Evolutionary conservation across 53 echinoderm and acorn worm genomes (phyloP), one percentile per base, ranked within the genome.

Genomic region (Astropecten irregularis): DNA sequence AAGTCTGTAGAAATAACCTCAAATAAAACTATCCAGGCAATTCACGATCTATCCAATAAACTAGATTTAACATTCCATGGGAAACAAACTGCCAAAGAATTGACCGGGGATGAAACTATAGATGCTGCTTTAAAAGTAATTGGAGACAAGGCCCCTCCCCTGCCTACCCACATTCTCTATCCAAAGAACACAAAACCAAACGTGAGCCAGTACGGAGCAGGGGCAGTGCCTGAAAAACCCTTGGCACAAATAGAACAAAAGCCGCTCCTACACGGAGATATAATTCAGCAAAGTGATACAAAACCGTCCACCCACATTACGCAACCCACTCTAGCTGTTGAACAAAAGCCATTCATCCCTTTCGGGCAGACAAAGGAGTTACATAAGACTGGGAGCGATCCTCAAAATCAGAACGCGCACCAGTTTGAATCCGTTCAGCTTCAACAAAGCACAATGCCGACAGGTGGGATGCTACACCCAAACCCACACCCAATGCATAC

Each of bases 101-200:
- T 21, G 5, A 54, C 54, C 22, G 54, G 54, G 54, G 54, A 54
- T n/a, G 16, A 16, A 54, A 54, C 22, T 16, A 54, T 54, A 54
- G 18, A 54, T n/a, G 54, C 54, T 4, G 16, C 64, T 54, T 18
- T 54, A 4, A 54, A 54, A n/a, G 54, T 54, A 54, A 54, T 54
- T 21, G 54, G 54, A 54, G 54, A 54, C 18, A 54, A 54, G 19
- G 54, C 54, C 16, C 54, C 54, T 9, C 54, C 54, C 29, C 38
- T 66, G 27, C 66, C 66, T 19, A 39, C 66, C 20, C 66, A 66
- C 66, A 66, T 66, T 38, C 66, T 66, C 14, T 18, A 37, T 13
- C 3, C 49, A 32, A 49, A 23, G n/a, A 29, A 50, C 31, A 30
- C 29, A 29, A 50, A 32, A 42, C 42, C 42, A 42, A 11, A 42